Percentiles rank a stretch among this genome's conserved stretches.
These are phyloP conservation scores for Serranus cabrilla DNA, from an alignment of 2,797 vertebrate species.

Conservation along the genomic window DNA sequence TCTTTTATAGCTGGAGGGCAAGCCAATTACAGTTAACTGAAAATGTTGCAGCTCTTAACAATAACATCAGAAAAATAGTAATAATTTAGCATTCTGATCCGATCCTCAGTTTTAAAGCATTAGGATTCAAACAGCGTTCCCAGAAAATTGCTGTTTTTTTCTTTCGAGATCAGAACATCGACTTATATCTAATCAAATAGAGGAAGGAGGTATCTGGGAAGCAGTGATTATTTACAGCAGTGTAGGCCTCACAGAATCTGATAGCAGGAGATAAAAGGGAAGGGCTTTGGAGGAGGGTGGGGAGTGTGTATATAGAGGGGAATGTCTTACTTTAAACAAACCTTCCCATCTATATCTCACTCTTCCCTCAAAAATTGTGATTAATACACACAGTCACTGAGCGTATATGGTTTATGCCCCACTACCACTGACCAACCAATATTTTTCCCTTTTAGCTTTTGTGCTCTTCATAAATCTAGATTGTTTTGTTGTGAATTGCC, in stretches of 20 bases:
- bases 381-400: no score
- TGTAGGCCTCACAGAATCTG: neutral
- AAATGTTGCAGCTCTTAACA: conserved; percentile 16
- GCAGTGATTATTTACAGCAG: conserved; percentile 16
- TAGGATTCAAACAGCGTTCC: conserved; percentile 1
- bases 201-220: neutral
- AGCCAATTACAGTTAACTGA: conserved; percentile 10
- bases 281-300: neutral
- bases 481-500: no score
- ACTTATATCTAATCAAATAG: neutral
- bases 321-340: neutral
- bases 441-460: no score
- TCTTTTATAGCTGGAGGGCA: neutral
- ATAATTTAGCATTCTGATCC: conserved; percentile 7
- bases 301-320: neutral
- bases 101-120: conserved; percentile 1
- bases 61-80: conserved; percentile 3
- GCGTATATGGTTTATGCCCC: no score
- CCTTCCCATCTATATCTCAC: neutral
- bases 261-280: conserved; percentile 6
- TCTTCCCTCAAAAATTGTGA: neutral
- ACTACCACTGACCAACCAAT: no score
- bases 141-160: conserved; percentile 5
- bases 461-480: no score
- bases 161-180: conserved; percentile 9